Conservation (phyloP, 1,140 invertebrate species). For the Drosophila murphyi region DNA sequence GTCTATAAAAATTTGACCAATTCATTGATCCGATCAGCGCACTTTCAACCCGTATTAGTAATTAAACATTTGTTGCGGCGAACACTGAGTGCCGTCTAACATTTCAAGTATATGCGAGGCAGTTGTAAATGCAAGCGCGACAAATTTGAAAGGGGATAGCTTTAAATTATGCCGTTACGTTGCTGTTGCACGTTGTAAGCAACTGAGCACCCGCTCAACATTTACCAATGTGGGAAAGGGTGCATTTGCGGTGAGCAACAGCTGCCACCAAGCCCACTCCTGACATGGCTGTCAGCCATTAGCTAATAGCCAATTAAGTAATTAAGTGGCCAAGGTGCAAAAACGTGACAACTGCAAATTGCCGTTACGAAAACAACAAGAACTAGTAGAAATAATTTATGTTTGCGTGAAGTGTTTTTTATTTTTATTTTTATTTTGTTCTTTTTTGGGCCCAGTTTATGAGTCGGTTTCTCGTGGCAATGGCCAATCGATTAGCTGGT, state of each 20-base stretch:
- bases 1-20: too few species aligned
- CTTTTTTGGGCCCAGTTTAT: slow-evolving; percentile 46
- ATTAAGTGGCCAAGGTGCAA: slow-evolving; percentile 58
- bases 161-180: slow-evolving; percentile 16
- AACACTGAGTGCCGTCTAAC: too few species aligned
- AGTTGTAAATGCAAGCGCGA: slow-evolving; percentile 6
- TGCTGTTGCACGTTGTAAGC: neutral
- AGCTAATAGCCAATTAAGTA: slow-evolving; percentile 80
- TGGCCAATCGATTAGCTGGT: slow-evolving; percentile 63
- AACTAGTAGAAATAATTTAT: slow-evolving; percentile 30
- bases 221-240: too few species aligned
- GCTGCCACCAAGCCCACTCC: slow-evolving; percentile 12
- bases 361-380: slow-evolving; percentile 27
- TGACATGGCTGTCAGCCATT: slow-evolving; percentile 36
- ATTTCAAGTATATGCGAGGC: neutral
- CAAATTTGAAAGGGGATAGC: slow-evolving; percentile 1
- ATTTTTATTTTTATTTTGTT: slow-evolving; percentile 22
- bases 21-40: too few species aligned
- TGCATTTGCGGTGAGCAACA: slow-evolving; percentile 17
- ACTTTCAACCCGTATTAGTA: too few species aligned
- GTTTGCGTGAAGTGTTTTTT: slow-evolving; percentile 37
- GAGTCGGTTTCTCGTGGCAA: slow-evolving; percentile 32
- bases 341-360: slow-evolving; percentile 76
- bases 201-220: neutral
- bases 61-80: too few species aligned